Base-by-base conservation (phyloP, 2,888 invertebrate genomes). In the Hydrotaea cyrtoneurina region DNA sequence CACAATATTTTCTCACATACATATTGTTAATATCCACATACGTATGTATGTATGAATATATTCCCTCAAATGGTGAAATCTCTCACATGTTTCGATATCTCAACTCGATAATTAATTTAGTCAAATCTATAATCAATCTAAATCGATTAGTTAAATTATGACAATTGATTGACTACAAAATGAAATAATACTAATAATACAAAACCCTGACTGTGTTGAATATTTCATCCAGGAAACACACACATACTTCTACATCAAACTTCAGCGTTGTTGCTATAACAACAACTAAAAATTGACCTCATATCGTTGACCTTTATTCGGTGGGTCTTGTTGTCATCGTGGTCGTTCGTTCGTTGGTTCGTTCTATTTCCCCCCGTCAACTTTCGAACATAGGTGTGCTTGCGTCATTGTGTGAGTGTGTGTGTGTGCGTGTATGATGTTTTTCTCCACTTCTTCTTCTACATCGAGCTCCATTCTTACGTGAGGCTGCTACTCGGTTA, bases 281-380 rank as follows among this genome's bases (percentile, higher is more conserved):
- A 46, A 69, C 23, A 69, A 43, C 23, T 23, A 39, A 3, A 69
- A 69, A 69, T 43, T 66, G 69, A 69, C 69, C 69, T 46, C 66
- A 21, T 69, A 43, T 39, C 39, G 69, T 46, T 69, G 46, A 23
- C 69, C 43, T 66, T 43, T 66, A 43, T 66, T 66, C 23, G 43
- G 19, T n/a, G 50, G 50, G 50, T 50, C 50, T 50, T 15, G 50
- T 15, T 50, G 50, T 15, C 50, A 50, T 13, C 50, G 59, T 59
- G 21, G 5, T 21, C 19, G 3, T 7, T 31, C 31, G 31, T 31
- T 31, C 31, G 7, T 31, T 31, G 31, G 3, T 31, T 4, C 31
- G n/a, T n/a, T 31, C 31, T 31, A 1, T 23, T 7, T 57, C 8
- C 19, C 57, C n/a, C 57, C 7, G 10, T 57, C 57, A 10, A 59